Evolutionary conservation across 2,113 vertebrate genomes (phyloP).

Genomic region (Paedocypris sp.): DNA sequence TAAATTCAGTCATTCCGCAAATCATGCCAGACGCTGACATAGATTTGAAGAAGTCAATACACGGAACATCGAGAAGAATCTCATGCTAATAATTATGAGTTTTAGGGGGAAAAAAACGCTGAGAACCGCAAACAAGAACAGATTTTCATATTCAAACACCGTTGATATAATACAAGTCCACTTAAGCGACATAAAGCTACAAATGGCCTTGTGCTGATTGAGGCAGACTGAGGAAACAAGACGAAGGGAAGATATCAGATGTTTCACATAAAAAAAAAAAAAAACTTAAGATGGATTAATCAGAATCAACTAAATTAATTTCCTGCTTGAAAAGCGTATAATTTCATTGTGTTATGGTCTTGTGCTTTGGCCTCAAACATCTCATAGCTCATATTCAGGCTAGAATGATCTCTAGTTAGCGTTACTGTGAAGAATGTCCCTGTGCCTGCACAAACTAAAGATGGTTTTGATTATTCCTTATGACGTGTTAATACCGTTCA

Average conservation of each 20-base stretch:
- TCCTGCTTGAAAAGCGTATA: constrained; percentile 39
- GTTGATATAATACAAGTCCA: not conserved
- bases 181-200: constrained; percentile 18
- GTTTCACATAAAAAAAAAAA: constrained; percentile 18
- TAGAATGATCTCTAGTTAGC: constrained; percentile 38
- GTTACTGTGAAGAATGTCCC: constrained; percentile 34
- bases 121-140: too few species aligned
- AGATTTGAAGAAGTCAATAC: not conserved
- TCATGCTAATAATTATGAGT: not conserved
- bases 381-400: constrained; percentile 34
- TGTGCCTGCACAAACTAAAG: constrained; percentile 40
- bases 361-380: constrained; percentile 66
- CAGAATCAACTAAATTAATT: constrained; percentile 16
- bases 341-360: constrained; percentile 48
- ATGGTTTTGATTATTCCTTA: constrained; percentile 34
- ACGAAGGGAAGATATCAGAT: constrained; percentile 4
- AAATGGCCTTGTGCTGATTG: constrained; percentile 22
- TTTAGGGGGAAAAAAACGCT: not conserved
- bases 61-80: not conserved
- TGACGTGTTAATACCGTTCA: constrained; percentile 31
- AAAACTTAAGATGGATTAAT: constrained; percentile 12
- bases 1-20: too few species aligned
- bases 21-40: not conserved
- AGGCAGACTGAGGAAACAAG: too few species aligned
- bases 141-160: constrained; percentile 6